Percentiles rank a stretch among this genome's conserved stretches.
phyloP scores from a whole-genome alignment of 2,888 invertebrate genomes.

The Philereme vetulata region DNA sequence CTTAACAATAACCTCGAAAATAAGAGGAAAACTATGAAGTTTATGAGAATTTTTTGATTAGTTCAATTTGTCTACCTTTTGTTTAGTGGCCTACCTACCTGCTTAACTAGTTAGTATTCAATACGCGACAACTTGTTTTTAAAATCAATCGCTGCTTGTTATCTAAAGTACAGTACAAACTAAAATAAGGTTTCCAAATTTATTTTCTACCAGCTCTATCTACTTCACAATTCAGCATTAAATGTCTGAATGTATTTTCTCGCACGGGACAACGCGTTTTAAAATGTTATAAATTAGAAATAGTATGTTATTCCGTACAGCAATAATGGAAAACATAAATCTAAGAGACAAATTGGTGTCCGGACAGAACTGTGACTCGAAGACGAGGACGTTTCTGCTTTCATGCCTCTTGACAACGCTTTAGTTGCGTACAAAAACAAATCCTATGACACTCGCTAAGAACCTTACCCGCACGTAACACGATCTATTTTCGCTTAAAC shows the following conservation, averaged over 20 bases:
- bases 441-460: conserved; percentile 26
- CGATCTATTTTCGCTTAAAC: conserved; percentile 42
- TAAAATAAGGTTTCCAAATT: conserved; percentile 7
- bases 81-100: background rate
- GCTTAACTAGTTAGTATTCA: background rate
- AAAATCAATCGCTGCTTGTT: too few species aligned
- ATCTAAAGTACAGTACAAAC: background rate
- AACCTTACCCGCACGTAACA: conserved; percentile 37
- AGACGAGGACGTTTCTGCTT: conserved; percentile 65
- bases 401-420: conserved; percentile 69
- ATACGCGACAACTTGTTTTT: too few species aligned
- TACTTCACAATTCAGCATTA: conserved; percentile 24
- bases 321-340: conserved; percentile 76
- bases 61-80: background rate
- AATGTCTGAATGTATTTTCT: conserved; percentile 23
- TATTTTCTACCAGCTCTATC: conserved; percentile 4
- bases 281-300: conserved; percentile 52
- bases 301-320: conserved; percentile 59
- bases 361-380: conserved; percentile 61
- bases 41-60: background rate
- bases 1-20: conserved; percentile 9
- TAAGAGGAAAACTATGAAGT: background rate
- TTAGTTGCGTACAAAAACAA: conserved; percentile 56
- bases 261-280: conserved; percentile 32
- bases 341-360: conserved; percentile 73